Conservation (phyloP, 2,797 vertebrate species). For the Potorous gilbertii region DNA sequence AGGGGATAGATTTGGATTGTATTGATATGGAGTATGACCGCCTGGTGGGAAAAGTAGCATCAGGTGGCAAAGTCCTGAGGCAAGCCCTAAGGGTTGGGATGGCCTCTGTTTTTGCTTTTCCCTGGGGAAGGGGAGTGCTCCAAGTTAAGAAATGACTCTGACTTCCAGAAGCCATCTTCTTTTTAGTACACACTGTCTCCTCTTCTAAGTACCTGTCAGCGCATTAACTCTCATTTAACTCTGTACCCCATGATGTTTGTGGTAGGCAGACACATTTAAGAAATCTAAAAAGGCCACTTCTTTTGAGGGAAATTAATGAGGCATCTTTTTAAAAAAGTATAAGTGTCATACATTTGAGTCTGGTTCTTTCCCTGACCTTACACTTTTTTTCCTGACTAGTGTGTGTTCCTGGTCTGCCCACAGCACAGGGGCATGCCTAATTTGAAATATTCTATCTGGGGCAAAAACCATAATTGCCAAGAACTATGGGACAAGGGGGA, state of each 20-base stretch:
- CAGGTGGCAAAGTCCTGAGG: slow-evolving; percentile 23
- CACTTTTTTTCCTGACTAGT: neutral
- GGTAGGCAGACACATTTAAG: slow-evolving; percentile 6
- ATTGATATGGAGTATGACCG: neutral
- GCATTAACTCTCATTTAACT: neutral
- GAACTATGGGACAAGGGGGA: neutral
- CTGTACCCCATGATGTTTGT: neutral
- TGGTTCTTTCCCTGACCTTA: neutral
- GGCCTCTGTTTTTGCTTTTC: slow-evolving; percentile 30
- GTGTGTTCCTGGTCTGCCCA: slow-evolving; percentile 10
- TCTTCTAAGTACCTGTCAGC: neutral
- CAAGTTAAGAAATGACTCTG: slow-evolving; percentile 29
- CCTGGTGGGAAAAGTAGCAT: neutral
- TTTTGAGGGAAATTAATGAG: neutral
- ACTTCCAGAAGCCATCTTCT: neutral
- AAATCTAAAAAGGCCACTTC: neutral
- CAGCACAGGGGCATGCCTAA: neutral
- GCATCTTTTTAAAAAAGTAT: slow-evolving; percentile 20
- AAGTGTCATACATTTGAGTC: neutral
- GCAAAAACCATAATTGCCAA: neutral
- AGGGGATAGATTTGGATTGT: neutral
- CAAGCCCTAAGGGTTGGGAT: slow-evolving; percentile 39
- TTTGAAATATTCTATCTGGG: neutral
- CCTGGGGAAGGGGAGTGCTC: neutral
- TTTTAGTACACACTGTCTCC: neutral